phyloP scores from a whole-genome alignment of 2,113 vertebrate genomes.

The Suricata suricatta region DNA sequence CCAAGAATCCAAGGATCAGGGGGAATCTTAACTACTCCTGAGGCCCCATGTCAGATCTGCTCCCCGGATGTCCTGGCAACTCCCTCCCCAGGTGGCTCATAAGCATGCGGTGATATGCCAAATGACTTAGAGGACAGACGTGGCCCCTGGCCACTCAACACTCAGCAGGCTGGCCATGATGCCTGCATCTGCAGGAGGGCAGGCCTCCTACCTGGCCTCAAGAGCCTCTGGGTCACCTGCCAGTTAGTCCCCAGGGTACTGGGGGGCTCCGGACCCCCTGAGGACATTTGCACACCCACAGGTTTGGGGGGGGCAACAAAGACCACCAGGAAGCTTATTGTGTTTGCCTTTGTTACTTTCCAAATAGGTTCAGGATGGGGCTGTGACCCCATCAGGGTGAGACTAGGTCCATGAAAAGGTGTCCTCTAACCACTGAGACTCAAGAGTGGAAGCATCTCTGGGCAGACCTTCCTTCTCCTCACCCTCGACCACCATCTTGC shows the following conservation, averaged over 20 bases:
- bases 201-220: background rate
- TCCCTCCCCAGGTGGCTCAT: background rate
- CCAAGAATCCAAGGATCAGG: background rate
- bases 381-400: background rate
- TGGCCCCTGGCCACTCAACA: background rate
- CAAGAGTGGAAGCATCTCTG: background rate
- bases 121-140: background rate
- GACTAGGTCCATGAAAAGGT: background rate
- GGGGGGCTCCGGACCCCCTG: background rate
- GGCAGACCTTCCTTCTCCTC: background rate
- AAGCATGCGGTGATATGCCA: background rate
- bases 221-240: constrained; percentile 18
- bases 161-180: background rate
- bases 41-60: background rate
- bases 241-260: background rate
- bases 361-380: background rate
- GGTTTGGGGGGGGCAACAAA: background rate
- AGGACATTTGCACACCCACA: background rate
- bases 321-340: background rate
- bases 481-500: background rate
- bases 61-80: background rate
- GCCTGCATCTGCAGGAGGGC: background rate
- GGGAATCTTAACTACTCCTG: background rate
- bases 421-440: background rate
- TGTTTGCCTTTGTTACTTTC: background rate